phyloP scores from a whole-genome alignment of 2,888 invertebrate genomes.

The Anoplius nigerrimus region DNA sequence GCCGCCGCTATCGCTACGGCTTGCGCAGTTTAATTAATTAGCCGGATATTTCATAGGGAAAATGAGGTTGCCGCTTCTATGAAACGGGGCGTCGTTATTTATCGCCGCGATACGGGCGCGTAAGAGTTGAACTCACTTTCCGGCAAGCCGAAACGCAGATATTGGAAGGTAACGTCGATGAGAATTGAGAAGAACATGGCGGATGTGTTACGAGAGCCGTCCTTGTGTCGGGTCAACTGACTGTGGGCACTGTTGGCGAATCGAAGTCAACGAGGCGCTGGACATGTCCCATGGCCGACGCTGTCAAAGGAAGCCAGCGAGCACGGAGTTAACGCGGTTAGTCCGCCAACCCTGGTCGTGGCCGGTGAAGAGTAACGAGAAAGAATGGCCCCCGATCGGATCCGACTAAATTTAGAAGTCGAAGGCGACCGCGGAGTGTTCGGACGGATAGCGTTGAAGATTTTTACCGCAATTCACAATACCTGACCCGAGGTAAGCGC shows the following conservation, averaged over 20 bases:
- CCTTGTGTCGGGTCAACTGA: constrained; percentile 41
- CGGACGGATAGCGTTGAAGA: constrained; percentile 32
- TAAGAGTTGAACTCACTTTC: too few relatives aligned
- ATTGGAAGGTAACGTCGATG: not conserved
- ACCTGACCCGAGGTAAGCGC: too few relatives aligned
- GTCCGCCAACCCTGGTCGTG: constrained; percentile 27
- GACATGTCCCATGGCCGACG: constrained; percentile 30
- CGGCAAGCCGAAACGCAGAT: too few relatives aligned
- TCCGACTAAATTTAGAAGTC: constrained; percentile 50
- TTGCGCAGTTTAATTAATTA: too few relatives aligned
- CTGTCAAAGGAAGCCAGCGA: constrained; percentile 48
- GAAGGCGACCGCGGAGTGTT: constrained; percentile 34
- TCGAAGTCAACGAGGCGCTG: constrained; percentile 46
- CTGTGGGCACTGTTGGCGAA: constrained; percentile 42
- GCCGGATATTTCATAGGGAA: too few relatives aligned
- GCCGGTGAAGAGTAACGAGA: constrained; percentile 47
- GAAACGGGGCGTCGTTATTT: not conserved
- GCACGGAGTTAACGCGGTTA: constrained; percentile 51
- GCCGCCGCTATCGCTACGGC: too few relatives aligned
- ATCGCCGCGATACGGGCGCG: too few relatives aligned
- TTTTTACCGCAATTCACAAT: too few relatives aligned
- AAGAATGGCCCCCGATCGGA: constrained; percentile 48
- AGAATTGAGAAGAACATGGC: constrained; percentile 36
- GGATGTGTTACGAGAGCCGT: constrained; percentile 47
- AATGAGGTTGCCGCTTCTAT: too few relatives aligned